phyloP scores from a whole-genome alignment of 30 jellyfish, hydroid and myxozoan genomes.

The Haliclystus octoradiatus region DNA sequence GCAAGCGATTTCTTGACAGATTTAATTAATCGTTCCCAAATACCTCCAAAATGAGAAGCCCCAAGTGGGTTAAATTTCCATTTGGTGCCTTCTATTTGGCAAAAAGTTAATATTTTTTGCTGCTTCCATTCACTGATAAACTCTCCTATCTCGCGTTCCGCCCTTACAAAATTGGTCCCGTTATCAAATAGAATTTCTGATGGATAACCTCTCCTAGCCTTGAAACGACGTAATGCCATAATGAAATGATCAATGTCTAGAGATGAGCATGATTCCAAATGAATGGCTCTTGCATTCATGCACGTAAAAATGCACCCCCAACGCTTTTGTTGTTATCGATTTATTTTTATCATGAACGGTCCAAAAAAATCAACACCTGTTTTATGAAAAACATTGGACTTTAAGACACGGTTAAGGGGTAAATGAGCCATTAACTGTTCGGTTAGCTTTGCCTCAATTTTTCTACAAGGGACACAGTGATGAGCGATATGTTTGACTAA shows the following conservation, averaged over 20 bases:
- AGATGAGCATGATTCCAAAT: constrained; percentile 6
- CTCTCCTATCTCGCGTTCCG: constrained; percentile 23
- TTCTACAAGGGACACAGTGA: too few species aligned
- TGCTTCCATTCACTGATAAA: constrained; percentile 13
- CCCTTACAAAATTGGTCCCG: too few species aligned
- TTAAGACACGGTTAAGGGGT: constrained; percentile 12
- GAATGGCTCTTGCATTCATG: constrained; percentile 19
- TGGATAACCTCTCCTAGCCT: constrained; percentile 1
- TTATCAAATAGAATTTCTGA: too few species aligned
- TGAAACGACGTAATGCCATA: constrained; percentile 10
- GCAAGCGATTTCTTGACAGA: too few species aligned
- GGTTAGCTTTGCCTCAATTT: too few species aligned
- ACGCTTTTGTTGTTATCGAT: constrained; percentile 14
- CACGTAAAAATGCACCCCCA: constrained; percentile 27
- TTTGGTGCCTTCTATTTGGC: too few species aligned
- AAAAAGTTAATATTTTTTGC: too few species aligned
- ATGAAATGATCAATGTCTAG: constrained; percentile 17
- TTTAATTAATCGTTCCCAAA: too few species aligned
- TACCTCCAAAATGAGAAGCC: too few species aligned
- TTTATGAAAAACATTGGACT: constrained; percentile 8
- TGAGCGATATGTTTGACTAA: too few species aligned
- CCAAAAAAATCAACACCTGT: constrained; percentile 39
- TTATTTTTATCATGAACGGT: constrained; percentile 22
- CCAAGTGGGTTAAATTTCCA: too few species aligned
- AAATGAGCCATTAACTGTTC: too few species aligned